Conservation (phyloP, 2,888 invertebrate species). For the Lamellibrachia columna region DNA sequence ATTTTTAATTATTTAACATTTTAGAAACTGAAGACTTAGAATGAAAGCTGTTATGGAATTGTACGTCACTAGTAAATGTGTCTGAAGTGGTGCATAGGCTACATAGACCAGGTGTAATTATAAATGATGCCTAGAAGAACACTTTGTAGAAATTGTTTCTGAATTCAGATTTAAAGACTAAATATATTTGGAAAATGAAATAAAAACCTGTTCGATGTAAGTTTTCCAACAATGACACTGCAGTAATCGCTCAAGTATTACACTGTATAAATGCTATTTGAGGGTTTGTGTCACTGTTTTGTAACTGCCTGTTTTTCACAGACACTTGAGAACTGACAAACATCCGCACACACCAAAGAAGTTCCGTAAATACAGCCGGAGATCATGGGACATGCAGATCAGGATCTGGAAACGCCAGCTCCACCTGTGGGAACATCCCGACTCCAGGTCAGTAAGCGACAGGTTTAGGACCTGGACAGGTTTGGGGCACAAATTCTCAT, state of each 20-base stretch:
- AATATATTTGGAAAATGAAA: background rate
- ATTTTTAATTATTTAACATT: no score
- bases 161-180: no score
- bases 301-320: slow-evolving; percentile 48
- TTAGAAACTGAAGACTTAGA: background rate
- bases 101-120: no score
- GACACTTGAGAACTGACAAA: slow-evolving; percentile 72
- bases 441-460: background rate
- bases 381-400: slow-evolving; percentile 91
- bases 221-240: background rate
- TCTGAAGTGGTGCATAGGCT: no score
- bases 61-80: no score
- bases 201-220: background rate
- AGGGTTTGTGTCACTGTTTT: background rate
- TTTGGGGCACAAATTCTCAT: background rate
- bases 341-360: slow-evolving; percentile 93
- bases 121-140: no score
- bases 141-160: no score
- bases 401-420: slow-evolving; percentile 86
- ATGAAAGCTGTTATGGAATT: no score
- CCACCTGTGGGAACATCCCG: slow-evolving; percentile 68
- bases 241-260: background rate
- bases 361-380: slow-evolving; percentile 84
- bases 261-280: background rate
- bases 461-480: background rate